Percentiles rank a stretch among this genome's conserved stretches.
Evolutionary conservation across 1,140 invertebrate species (phyloP).

Genomic region (Euwallacea fornicatus): DNA sequence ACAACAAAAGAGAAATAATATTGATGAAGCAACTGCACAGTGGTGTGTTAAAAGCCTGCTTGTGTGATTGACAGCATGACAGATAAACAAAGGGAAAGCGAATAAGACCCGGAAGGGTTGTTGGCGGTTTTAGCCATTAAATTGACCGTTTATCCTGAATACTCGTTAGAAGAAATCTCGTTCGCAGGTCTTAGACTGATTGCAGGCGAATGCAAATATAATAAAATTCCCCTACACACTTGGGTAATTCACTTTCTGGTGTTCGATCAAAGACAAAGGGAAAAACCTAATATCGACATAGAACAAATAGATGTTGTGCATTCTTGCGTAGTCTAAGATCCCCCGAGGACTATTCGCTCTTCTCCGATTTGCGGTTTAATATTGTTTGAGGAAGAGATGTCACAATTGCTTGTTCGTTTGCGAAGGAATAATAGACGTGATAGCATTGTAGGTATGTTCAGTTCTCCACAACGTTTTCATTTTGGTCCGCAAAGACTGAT

Average conservation of each 20-base stretch:
- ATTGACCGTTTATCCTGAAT: neutral
- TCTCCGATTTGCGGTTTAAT: slow-evolving; percentile 30
- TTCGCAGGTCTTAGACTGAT: neutral
- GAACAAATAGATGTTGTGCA: slow-evolving; percentile 22
- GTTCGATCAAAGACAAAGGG: slow-evolving; percentile 37
- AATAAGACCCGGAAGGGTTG: slow-evolving; percentile 25
- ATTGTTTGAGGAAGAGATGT: slow-evolving; percentile 18
- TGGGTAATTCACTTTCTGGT: slow-evolving; percentile 32
- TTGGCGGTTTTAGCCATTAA: slow-evolving; percentile 23
- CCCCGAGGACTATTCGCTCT: slow-evolving; percentile 14
- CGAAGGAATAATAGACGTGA: no score
- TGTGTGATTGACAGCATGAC: slow-evolving; percentile 28
- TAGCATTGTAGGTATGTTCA: no score
- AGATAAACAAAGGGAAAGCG: slow-evolving; percentile 21
- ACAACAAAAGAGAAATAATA: slow-evolving; percentile 26
- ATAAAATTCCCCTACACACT: slow-evolving; percentile 22
- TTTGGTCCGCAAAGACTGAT: no score
- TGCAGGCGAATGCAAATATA: slow-evolving; percentile 31
- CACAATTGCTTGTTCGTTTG: neutral
- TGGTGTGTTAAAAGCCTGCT: slow-evolving; percentile 16
- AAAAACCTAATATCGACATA: slow-evolving; percentile 34
- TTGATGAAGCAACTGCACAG: slow-evolving; percentile 24
- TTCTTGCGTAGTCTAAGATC: slow-evolving; percentile 18
- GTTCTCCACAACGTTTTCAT: no score
- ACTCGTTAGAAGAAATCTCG: neutral